Conservation (phyloP, 2,888 invertebrate genomes). For the Pyrrhia umbra region DNA sequence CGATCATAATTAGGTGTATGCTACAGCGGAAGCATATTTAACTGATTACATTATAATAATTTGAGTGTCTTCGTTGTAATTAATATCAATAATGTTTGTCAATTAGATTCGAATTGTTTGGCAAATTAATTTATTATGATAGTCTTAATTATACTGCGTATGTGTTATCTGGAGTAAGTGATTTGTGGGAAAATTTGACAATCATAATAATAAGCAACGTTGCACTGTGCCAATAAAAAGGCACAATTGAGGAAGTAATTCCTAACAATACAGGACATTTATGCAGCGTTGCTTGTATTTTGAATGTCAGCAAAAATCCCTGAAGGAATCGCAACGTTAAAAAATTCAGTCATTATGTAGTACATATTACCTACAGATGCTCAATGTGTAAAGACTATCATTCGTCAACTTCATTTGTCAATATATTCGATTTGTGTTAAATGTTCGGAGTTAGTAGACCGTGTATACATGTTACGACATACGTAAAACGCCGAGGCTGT, state of each 20-base stretch:
- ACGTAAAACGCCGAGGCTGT: conserved; percentile 77
- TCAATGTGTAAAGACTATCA: conserved; percentile 58
- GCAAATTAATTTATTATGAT: conserved; percentile 65
- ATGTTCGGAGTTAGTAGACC: conserved; percentile 53
- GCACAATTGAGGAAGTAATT: too few species aligned
- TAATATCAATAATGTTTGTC: conserved; percentile 65
- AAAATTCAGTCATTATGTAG: conserved; percentile 27
- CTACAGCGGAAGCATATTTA: conserved; percentile 49
- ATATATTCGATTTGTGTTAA: conserved; percentile 63
- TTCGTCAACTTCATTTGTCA: conserved; percentile 62
- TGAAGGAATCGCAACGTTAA: conserved; percentile 34
- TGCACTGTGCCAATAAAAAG: conserved; percentile 6
- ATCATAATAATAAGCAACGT: conserved; percentile 26
- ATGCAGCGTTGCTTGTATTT: conserved; percentile 29
- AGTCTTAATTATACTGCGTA: conserved; percentile 48
- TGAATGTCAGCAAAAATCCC: conserved; percentile 21
- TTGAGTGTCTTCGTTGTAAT: conserved; percentile 65
- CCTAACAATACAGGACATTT: neutral
- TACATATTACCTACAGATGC: conserved; percentile 24
- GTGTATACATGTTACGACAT: conserved; percentile 50
- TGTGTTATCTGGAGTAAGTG: conserved; percentile 20
- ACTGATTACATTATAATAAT: conserved; percentile 49
- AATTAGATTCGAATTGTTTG: conserved; percentile 70
- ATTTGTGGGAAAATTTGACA: conserved; percentile 34
- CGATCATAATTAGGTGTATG: conserved; percentile 18